Base-by-base conservation (phyloP, 1,140 invertebrate species). In the Drosophila sp. region DNA sequence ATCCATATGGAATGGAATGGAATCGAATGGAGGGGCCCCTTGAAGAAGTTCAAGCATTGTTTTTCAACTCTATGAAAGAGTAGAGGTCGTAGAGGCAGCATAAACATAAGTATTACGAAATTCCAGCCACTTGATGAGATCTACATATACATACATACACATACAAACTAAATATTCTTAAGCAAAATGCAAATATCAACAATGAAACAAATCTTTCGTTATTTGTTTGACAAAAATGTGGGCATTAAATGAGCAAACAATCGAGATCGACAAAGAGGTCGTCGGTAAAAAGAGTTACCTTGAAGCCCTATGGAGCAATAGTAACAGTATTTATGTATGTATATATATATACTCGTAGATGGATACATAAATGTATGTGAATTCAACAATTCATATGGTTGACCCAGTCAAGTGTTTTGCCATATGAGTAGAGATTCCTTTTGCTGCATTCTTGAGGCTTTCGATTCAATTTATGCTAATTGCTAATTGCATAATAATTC, bases 401-500 rank as follows among this genome's bases (percentile, higher is more conserved):
- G 84, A 89, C 83, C 84, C 75, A 87, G 84, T 84, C 84, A 61
- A 87, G 84, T 89, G 70, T 85, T 69, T 72, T 72, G 82, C 75
- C 84, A 86, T 84, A 72, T 70, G 71, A 64, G 63, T 35, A 74
- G 41, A 58, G 40, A 63, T 65, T 66, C 72, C 11, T 30, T 40
- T 58, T 6, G 35, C 57, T 40, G 68, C 65, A 65, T 70, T 75
- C 47, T 40, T 41, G 47, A 8, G 25, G 32, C 60, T 77, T 66
- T 79, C 44, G 68, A 71, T 87, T 89, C 84, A 87, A 87, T 87
- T 90, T 87, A 90, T 84, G 85, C 85, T 90, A 89, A 83, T 87
- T 86, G 84, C 83, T 83, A 87, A 90, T 89, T 89, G 84, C 85
- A 84, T 89, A 89, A 89, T 89, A 90, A 76, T 77, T 87, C 84